Evolutionary conservation across 2,797 vertebrate genomes (phyloP), one percentile per base, ranked within the genome.

Genomic region (Lagocephalus sceleratus): DNA sequence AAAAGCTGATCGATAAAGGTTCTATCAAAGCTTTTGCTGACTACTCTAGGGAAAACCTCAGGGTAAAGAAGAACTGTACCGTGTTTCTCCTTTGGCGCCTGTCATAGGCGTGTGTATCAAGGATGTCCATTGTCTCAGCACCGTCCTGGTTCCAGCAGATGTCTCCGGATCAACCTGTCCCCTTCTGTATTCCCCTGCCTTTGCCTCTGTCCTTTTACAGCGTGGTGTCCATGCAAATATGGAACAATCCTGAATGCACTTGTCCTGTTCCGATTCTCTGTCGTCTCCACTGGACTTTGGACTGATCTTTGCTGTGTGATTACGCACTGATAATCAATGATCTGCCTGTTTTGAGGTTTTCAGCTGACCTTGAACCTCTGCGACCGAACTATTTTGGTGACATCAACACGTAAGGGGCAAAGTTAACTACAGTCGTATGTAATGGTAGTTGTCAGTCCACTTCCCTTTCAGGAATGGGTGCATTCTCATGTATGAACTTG

Each of bases 31-130:
- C 6, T 42, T 42, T 2, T 19, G 2, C 7, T 19, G 40, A 17
- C 17, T 42, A 6, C 11, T n/a, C 17, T 7, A n/a, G 40, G 2
- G 6, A 40, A 40, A 40, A 15, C 14, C 15, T 55, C 0, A 51
- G 43, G 41, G 0, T 9, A 10, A 29, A 29, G 14, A 14, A 14
- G 26, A 35, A 35, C 11, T 3, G 5, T 85, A 92, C 91, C 88
- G 63, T 85, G 32, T 90, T 89, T 71, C 91, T 91, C 71, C 54
- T 87, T 65, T 87, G 79, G 60, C 82, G 80, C 52, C 81, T 82
- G 75, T 92, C 86, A 14, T 79, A 91, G 23, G 85, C 88, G 2
- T 85, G 46, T 3, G 90, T 92, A 42, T 92, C 90, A 32, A 92
- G 82, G 72, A 92, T 92, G 75, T 92, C 91, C 91, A 92, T 92